Evolutionary conservation across 2,797 vertebrate species (phyloP).

Genomic region (Scarus forsteni): DNA sequence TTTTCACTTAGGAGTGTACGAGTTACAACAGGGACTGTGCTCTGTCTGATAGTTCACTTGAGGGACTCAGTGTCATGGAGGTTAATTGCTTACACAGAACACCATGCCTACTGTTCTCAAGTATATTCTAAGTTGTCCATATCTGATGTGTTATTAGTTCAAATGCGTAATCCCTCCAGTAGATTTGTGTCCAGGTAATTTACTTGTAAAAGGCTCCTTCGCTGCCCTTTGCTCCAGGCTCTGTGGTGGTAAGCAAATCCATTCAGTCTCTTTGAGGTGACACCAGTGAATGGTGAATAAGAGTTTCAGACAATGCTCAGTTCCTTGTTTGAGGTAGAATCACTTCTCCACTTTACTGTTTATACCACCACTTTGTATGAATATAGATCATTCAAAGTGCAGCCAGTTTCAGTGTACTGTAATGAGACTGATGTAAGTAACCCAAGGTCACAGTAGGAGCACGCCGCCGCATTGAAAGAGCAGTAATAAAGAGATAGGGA

Average conservation of each 20-base stretch:
- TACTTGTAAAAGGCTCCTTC: constrained; percentile 54
- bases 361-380: constrained; percentile 54
- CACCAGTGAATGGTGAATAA: constrained; percentile 23
- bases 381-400: constrained; percentile 57
- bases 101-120: constrained; percentile 56
- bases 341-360: constrained; percentile 42
- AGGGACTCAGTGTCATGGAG: constrained; percentile 60
- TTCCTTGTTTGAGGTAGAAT: constrained; percentile 37
- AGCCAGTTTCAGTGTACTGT: constrained; percentile 54
- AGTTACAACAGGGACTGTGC: constrained; percentile 45
- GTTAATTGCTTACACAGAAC: constrained; percentile 77
- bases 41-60: constrained; percentile 61
- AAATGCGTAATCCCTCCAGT: constrained; percentile 27
- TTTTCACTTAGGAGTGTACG: constrained; percentile 55
- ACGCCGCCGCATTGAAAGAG: constrained; percentile 61
- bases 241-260: constrained; percentile 44
- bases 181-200: constrained; percentile 49
- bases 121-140: constrained; percentile 30
- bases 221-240: constrained; percentile 44
- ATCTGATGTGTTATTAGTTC: constrained; percentile 30
- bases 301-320: constrained; percentile 36
- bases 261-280: constrained; percentile 49
- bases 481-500: constrained; percentile 72
- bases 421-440: constrained; percentile 68
- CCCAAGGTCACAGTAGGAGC: constrained; percentile 70